Base-by-base conservation (phyloP, 2,113 vertebrate genomes). In the Elanus axillaris region DNA sequence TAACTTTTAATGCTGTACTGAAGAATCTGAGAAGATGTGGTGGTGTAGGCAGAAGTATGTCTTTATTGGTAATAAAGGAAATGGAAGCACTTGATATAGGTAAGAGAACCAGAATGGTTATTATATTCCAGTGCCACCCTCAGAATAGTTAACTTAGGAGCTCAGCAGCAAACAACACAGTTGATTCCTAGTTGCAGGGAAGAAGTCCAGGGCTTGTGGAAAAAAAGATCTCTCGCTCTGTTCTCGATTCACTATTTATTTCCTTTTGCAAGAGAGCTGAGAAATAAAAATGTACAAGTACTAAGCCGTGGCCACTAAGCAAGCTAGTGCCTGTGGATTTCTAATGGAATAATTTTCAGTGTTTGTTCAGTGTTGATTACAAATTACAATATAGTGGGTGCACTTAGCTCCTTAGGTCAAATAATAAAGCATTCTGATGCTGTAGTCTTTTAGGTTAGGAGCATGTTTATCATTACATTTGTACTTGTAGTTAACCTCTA, bases 61-160 rank as follows among this genome's bases (percentile, higher is more conserved):
- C 98, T 14, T 78, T 98, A 11, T 86, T 94, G 14, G 97, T 97
- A 3, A 62, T 99, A 34, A 98, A 95, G 50, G 99, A 99, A 96
- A 99, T 99, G 99, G 99, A 98, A 92, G 98, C 98, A 15, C 48
- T 99, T 31, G 97, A 96, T 40, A 99, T 99, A 95, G 98, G 99
- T 99, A 78, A 97, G 98, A 74, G 7, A 76, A 42, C 4, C 31
- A 7, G 11, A 43, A 14, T 68, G 23, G 59, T 90, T 88, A 2
- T 73, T 45, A 1, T 14, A 16, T 77, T 79, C 32, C 16, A 85
- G 21, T 69, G 42, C 17, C 58, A 38, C 22, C 29, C 91, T 38
- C n/a, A 73, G 40, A 86, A 27, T 6, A 56, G 56, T 22, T 67
- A 26, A 29, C 1, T 5, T 4, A 7, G 10, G 36, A 59, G 32